A percentile compares a stretch with the other conserved stretches of the same genome.
phyloP scores from a whole-genome alignment of 2,113 vertebrate genomes.

The Emydocephalus ijimae region DNA sequence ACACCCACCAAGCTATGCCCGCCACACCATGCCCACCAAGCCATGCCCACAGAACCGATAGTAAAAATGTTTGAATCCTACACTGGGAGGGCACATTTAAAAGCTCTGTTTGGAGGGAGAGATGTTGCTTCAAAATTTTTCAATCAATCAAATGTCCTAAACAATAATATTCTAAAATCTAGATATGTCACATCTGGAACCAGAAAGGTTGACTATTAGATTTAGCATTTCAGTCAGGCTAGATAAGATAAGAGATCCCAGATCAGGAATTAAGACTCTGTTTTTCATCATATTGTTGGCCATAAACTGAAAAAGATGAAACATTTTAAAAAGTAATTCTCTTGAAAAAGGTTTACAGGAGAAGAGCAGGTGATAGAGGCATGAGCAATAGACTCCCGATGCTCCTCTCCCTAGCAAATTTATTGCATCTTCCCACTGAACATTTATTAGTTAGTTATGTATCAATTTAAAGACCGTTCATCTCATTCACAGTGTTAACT shows the following conservation, averaged over 20 bases:
- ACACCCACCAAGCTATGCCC: too few species aligned
- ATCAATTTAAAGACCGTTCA: not conserved
- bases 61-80: too few species aligned
- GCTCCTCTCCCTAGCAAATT: not conserved
- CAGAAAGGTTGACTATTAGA: not conserved
- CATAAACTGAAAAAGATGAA: not conserved
- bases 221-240: too few species aligned
- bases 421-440: not conserved
- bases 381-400: not conserved
- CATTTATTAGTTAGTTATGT: not conserved
- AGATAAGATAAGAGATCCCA: not conserved
- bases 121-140: not conserved
- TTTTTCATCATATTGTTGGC: not conserved
- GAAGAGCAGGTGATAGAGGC: not conserved
- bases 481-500: not conserved
- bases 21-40: too few species aligned
- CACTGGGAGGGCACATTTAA: not conserved
- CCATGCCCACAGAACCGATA: too few species aligned
- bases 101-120: not conserved
- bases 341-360: not conserved
- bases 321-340: not conserved
- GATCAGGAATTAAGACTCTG: too few species aligned
- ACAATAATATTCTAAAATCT: not conserved
- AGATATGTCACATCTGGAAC: not conserved
- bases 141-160: not conserved